Conservation (phyloP, 2,113 vertebrate genomes). For the Thamnophis sirtalis region DNA sequence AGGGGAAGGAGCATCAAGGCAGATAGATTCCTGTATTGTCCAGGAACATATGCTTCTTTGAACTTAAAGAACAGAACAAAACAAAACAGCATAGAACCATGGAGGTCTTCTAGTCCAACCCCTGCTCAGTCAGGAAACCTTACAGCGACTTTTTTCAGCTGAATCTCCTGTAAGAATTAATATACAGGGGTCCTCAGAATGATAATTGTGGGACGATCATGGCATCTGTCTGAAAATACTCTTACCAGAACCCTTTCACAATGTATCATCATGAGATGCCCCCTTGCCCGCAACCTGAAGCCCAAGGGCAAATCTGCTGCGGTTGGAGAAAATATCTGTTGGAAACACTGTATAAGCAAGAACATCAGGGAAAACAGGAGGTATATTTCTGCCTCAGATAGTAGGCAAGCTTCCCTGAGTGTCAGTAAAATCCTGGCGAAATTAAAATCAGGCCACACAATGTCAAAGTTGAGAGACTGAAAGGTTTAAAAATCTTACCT, state of each 20-base stretch:
- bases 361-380: neutral
- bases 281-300: neutral
- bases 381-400: neutral
- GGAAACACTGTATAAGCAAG: neutral
- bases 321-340: neutral
- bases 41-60: neutral
- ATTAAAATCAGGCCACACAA: neutral
- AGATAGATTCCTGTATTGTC: neutral
- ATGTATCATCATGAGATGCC: neutral
- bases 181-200: neutral
- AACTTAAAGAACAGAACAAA: neutral
- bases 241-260: neutral
- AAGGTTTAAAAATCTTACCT: neutral
- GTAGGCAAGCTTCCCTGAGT: neutral
- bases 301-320: neutral
- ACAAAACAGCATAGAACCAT: too few species aligned
- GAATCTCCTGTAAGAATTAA: neutral
- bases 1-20: neutral
- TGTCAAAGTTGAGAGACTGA: neutral
- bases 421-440: neutral
- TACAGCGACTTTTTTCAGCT: neutral
- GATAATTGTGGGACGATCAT: neutral
- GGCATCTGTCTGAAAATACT: neutral
- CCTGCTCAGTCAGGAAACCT: too few species aligned
- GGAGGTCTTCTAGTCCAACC: too few species aligned